Base-by-base conservation (phyloP, 2,888 invertebrate species). In the Neoitamus cyanurus region DNA sequence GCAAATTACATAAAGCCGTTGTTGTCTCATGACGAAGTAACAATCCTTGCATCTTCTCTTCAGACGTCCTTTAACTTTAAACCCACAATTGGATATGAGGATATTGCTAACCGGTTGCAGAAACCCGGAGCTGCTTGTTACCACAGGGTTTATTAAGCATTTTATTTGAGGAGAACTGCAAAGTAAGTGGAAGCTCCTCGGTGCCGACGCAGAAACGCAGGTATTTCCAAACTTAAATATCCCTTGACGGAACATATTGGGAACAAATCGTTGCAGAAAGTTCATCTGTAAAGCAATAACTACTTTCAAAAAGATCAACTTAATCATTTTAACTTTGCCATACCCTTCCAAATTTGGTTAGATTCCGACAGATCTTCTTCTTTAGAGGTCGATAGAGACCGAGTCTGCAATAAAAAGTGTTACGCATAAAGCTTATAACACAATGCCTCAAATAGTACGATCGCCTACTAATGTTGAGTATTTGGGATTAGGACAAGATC, bases 31-130 rank as follows among this genome's bases (percentile, higher is more conserved):
- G 11, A 96, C 94, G 88, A 95, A 93, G 88, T 94, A 95, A 89
- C 97, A 97, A 88, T 95, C 94, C 90, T 94, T 95, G 89, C 97
- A 97, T 58, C 97, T 93, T 83, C 94, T 92, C 84, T 92, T 93
- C 36, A 96, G 91, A 15, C 90, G 90, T 4, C 95, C 95, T 89
- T 94, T 95, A 2, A 95, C 93, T 92, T 97, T 97, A 88, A 97
- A 93, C 2, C 94, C 94, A 85, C 94, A 93, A 1, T 89, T 88
- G 87, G 91, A 91, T 84, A 89, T 90, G 4, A 92, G 42, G 1
- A 90, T 85, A 0, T 90, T 88, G 25, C 88, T 87, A 13, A 87
- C 73, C 0, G 92, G 91, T 7, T 69, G 36, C 31, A 83, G 20
- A 6, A 83, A 69, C 0, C 30, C 34, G n/a, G 37, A 4, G 2